phyloP scores from a whole-genome alignment of 2,888 invertebrate species.

The Caenorhabditis afra region DNA sequence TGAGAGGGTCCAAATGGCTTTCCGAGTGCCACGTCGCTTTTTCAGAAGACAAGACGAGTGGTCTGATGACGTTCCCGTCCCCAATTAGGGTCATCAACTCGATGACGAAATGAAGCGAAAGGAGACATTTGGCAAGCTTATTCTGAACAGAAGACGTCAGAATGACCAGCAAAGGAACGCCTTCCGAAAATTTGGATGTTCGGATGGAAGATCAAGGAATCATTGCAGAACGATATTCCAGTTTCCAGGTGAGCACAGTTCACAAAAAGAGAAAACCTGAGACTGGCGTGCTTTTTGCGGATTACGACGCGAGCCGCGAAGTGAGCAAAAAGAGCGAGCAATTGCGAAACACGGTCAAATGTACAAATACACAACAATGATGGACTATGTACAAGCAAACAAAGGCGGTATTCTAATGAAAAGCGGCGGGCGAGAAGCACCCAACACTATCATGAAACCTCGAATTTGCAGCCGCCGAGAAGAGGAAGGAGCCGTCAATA shows the following conservation, averaged over 20 bases:
- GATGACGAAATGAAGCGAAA: slow-evolving; percentile 35
- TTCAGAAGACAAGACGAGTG: background rate
- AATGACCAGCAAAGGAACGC: background rate
- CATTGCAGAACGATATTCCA: too few relatives aligned
- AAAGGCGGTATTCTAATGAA: slow-evolving; percentile 2
- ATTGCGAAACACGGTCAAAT: slow-evolving; percentile 28
- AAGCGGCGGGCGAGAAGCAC: background rate
- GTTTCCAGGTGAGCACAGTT: slow-evolving; percentile 15
- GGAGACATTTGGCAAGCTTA: slow-evolving; percentile 16
- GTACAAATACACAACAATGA: slow-evolving; percentile 41
- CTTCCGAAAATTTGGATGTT: too few relatives aligned
- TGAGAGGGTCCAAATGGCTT: too few relatives aligned
- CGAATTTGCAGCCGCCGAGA: too few relatives aligned
- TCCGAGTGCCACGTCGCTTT: too few relatives aligned
- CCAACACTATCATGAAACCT: background rate
- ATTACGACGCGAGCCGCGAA: slow-evolving; percentile 6
- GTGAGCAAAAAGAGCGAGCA: slow-evolving; percentile 4
- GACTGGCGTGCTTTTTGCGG: slow-evolving; percentile 4
- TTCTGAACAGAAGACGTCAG: background rate
- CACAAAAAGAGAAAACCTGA: background rate
- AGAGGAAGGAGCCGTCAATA: background rate
- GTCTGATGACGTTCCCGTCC: slow-evolving; percentile 42
- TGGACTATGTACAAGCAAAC: slow-evolving; percentile 9
- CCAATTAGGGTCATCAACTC: slow-evolving; percentile 54
- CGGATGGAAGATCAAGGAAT: too few relatives aligned